Base-by-base conservation (phyloP, 2,888 invertebrate species). In the Lacanobia oleracea region DNA sequence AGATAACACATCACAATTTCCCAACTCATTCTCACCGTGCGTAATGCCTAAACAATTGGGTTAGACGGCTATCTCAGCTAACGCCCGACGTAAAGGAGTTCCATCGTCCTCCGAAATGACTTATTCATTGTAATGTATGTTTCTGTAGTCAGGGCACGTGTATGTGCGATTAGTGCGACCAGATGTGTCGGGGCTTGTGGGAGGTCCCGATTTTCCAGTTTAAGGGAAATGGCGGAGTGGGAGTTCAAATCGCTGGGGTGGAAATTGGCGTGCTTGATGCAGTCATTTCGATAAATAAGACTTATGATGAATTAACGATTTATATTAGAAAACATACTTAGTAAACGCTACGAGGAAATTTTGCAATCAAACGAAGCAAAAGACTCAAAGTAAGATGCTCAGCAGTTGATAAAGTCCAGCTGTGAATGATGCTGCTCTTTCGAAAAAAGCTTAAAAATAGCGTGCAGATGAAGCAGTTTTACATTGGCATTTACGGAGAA, bases 91-190 rank as follows among this genome's bases (percentile, higher is more conserved):
- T 67, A 60, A 79, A 77, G 68, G 71, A 82, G 74, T 74, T 72
- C 45, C 71, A 76, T 60, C 71, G 67, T 80, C 64, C 81, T 71
- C 60, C 69, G 68, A 81, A 86, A 89, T 89, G 83, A 86, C 86
- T 88, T 90, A 90, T 90, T 91, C 88, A 90, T 89, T 86, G 79
- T 85, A 88, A 89, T 87, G 80, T 84, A 75, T 79, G 80, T 83
- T 85, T 88, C 72, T 70, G 83, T 87, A 90, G 90, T 90, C 90
- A 84, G 84, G 66, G 77, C 73, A 82, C 70, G 66, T 72, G 61
- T 70, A 61, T 23, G 70, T 57, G 51, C 68, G 70, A 83, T 83
- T 81, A 81, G 72, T 81, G 51, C 61, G 51, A 37, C 78, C 69
- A 75, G 65, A 68, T 78, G 75, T 61, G 65, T 67, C 53, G 37